These are phyloP conservation scores for rabbit (Oryctolagus cuniculus) DNA, from an alignment of 2,113 vertebrate genomes.

Conservation along the genomic window mOryCun1.1 NC_091440.1:82409001-82409500, in stretches of 20 bases:
- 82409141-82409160: neutral
- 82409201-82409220: neutral
- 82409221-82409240: neutral
- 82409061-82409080: no score
- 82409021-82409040: neutral
- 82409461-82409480: no score
- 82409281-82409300: neutral
- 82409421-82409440: neutral
- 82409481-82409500: no score
- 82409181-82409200: neutral
- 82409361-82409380: neutral
- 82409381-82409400: neutral
- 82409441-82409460: neutral
- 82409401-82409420: neutral
- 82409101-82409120: no score
- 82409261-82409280: neutral
- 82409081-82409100: no score
- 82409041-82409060: neutral
- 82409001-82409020: neutral
- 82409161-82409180: neutral
- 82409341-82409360: neutral
- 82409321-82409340: neutral
- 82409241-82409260: neutral
- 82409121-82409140: neutral
- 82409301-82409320: neutral